Conservation (phyloP, 2,797 vertebrate species). For the Phyllotis vaccarum region DNA sequence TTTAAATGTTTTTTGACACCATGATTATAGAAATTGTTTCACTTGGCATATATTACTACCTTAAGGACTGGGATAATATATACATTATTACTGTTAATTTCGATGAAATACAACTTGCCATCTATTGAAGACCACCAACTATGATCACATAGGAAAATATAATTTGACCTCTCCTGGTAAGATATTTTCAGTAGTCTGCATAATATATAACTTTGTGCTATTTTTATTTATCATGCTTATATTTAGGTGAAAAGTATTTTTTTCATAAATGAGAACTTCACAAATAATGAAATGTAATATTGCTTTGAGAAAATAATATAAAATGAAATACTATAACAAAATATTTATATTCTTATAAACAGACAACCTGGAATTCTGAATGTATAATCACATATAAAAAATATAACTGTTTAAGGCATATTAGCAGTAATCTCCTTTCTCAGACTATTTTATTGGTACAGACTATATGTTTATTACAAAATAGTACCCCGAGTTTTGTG, state of each 20-base stretch:
- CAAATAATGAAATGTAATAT: not conserved
- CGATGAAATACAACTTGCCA: conserved; percentile 26
- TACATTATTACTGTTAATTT: not conserved
- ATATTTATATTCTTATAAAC: not conserved
- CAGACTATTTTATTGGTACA: not conserved
- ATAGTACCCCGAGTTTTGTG: not conserved
- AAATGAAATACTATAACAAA: conserved; percentile 9
- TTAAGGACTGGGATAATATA: not conserved
- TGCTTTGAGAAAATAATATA: not conserved
- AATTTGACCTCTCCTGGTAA: not conserved
- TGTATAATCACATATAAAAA: not conserved
- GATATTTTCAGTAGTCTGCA: not conserved
- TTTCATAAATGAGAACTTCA: not conserved
- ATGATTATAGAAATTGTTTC: not conserved
- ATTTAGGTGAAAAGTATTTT: not conserved
- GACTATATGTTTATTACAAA: not conserved
- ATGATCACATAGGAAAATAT: not conserved
- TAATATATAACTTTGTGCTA: not conserved
- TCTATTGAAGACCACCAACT: conserved; percentile 21
- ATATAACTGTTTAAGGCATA: not conserved
- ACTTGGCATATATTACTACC: not conserved
- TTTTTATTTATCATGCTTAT: not conserved
- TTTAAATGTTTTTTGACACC: not conserved
- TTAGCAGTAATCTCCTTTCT: not conserved
- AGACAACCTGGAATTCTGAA: not conserved